Evolutionary conservation across 1,140 invertebrate genomes (phyloP), one percentile per base, ranked within the genome.

Genomic region (Brachionus paranguensis): DNA sequence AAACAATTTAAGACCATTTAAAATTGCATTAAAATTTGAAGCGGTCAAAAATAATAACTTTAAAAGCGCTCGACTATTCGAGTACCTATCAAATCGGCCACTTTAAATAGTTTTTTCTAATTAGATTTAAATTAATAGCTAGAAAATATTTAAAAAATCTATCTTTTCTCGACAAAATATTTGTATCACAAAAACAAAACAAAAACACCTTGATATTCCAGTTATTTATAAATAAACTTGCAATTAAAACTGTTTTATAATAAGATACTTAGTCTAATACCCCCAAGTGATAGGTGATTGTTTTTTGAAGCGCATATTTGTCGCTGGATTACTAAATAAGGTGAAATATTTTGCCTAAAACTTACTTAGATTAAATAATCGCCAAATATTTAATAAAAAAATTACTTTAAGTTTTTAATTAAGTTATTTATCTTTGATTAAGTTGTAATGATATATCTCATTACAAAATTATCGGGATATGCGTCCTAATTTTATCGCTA

Each of bases 401-500:
- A 60, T 60, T 60, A 60, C 53, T 20, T 60, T 60, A 60, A 60
- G 53, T 27, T 60, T 60, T 60, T 60, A 60, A 60, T 60, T 60
- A 60, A 60, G 53, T 60, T 60, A 60, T 60, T 60, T 60, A 60
- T 60, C 53, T 60, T 60, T 60, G 53, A 60, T 68, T 33, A 68
- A 68, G 33, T 68, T 68, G 65, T 41, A 68, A 68, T 68, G 65
- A 68, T 68, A 68, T 68, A 68, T 68, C 33, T 68, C 29, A 33
- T 68, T 68, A 68, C 65, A 68, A 68, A 68, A 68, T 68, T 68
- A 68, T 68, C 65, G 65, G 65, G 65, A 68, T 68, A 68, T 41
- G 65, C 33, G 33, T 33, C 27, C 65, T n/a, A 68, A 33, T 68
- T 68, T 68, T n/a, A 68, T 68, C 27, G 65, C 65, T 68, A 33